Evolutionary conservation across 2,797 vertebrate genomes (phyloP).

Genomic region (Limnodromus scolopaceus): DNA sequence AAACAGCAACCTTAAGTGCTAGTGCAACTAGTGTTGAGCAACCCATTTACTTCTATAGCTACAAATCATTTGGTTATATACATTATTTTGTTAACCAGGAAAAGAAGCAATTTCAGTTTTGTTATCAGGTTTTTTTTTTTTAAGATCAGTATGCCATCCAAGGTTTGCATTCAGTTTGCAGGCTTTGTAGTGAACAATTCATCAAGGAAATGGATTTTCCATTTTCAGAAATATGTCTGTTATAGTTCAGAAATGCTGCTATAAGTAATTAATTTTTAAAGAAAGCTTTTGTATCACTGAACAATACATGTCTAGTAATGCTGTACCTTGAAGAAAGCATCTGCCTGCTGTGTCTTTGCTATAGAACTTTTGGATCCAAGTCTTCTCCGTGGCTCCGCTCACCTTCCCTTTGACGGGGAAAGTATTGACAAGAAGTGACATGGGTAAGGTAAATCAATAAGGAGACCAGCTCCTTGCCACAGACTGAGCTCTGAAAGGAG

Average conservation of each 20-base stretch:
- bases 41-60: background rate
- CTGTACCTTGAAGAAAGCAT: slow-evolving; percentile 25
- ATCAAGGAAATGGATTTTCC: background rate
- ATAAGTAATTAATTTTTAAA: slow-evolving; percentile 13
- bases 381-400: background rate
- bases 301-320: background rate
- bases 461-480: slow-evolving; percentile 33
- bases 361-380: background rate
- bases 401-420: background rate
- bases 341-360: slow-evolving; percentile 1
- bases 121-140: background rate
- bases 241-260: slow-evolving; percentile 47
- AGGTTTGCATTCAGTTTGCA: background rate
- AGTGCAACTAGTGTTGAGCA: slow-evolving; percentile 31
- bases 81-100: background rate
- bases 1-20: slow-evolving; percentile 1
- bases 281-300: slow-evolving; percentile 23
- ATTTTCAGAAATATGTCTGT: background rate
- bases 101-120: background rate
- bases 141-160: background rate
- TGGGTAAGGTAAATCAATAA: background rate
- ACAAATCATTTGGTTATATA: background rate
- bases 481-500: background rate
- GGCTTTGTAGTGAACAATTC: slow-evolving; percentile 8
- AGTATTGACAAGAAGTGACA: background rate